These are phyloP conservation scores for Autographa gamma DNA, from an alignment of 2,888 invertebrate genomes.

Conservation along the genomic window DNA sequence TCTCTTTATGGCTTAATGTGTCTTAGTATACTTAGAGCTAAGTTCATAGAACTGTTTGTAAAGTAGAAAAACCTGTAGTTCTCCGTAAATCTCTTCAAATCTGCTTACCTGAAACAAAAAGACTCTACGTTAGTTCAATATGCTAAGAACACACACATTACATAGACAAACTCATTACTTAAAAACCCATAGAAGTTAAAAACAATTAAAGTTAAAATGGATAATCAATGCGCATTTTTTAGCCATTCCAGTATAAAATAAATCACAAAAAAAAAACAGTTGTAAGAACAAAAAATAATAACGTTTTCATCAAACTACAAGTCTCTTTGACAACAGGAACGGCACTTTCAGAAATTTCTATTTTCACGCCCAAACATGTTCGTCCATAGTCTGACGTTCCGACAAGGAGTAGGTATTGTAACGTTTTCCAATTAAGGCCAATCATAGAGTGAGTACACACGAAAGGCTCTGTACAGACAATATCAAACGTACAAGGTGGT, in stretches of 20 bases:
- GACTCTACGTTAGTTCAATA: neutral
- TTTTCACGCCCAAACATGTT: neutral
- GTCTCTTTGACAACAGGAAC: neutral
- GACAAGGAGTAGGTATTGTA: neutral
- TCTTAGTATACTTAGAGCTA: neutral
- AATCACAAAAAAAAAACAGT: neutral
- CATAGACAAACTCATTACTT: no score
- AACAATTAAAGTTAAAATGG: no score
- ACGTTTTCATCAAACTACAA: neutral
- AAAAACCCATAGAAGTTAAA: no score
- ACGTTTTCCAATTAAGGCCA: neutral
- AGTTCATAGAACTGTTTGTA: no score
- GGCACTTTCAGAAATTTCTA: neutral
- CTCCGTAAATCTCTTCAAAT: neutral
- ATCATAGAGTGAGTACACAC: neutral
- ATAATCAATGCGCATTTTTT: no score
- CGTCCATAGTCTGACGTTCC: neutral
- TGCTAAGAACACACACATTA: neutral
- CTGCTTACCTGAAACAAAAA: constrained; percentile 52
- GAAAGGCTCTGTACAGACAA: neutral
- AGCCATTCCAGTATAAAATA: no score
- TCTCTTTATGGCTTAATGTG: constrained; percentile 13
- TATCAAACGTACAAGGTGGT: neutral
- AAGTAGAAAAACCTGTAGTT: neutral
- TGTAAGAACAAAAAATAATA: neutral